A percentile compares a stretch with the other conserved stretches of the same genome.
Conservation (phyloP, 2,797 vertebrate species). For the Neosilurus mollespiculum region DNA sequence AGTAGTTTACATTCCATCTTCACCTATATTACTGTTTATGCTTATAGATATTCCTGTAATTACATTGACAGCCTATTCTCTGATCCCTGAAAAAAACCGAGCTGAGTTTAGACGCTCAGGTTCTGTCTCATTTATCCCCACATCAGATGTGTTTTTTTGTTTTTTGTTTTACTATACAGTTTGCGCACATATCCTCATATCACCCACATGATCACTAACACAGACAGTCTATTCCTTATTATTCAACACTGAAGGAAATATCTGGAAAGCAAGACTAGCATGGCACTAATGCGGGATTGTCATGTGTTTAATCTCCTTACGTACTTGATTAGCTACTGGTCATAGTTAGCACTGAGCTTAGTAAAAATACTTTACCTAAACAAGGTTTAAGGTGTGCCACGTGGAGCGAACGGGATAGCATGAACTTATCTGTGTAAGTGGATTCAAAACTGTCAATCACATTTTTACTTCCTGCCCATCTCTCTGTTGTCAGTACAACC, state of each 20-base stretch:
- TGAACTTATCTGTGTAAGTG: neutral
- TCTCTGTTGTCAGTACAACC: neutral
- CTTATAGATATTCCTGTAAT: neutral
- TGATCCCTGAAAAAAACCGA: neutral
- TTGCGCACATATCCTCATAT: neutral
- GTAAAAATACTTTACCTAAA: slow-evolving; percentile 21
- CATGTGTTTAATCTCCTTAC: neutral
- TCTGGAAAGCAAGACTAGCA: neutral
- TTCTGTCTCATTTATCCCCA: neutral
- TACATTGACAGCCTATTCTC: neutral
- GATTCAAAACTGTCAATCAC: slow-evolving; percentile 10
- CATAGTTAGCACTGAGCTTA: slow-evolving; percentile 34
- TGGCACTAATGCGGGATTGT: neutral
- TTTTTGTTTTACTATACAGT: neutral
- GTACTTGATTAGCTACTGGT: slow-evolving; percentile 26
- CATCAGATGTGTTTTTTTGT: neutral
- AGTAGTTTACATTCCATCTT: neutral
- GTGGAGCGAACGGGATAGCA: neutral
- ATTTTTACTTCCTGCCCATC: neutral
- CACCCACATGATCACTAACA: neutral
- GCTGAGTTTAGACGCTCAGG: neutral
- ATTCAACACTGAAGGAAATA: too few relatives aligned
- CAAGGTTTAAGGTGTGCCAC: neutral
- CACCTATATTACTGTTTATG: neutral
- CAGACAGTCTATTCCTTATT: neutral